Percentiles rank a stretch among this genome's conserved stretches.
These are phyloP conservation scores for Anneissia japonica DNA, from an alignment of 35 echinoderm and acorn worm genomes.

Conservation along the genomic window DNA sequence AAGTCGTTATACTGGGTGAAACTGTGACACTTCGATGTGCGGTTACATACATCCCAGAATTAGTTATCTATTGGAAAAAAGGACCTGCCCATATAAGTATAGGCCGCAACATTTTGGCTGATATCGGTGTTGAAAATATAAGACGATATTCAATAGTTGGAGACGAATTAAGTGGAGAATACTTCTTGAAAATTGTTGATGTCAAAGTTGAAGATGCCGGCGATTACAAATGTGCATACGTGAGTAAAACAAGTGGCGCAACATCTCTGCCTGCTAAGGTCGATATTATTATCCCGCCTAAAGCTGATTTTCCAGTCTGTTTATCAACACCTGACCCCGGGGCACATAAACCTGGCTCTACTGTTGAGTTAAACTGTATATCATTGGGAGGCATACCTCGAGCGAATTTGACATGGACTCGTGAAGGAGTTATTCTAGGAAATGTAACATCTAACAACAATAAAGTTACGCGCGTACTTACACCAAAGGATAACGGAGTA, in stretches of 20 bases:
- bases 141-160: background rate
- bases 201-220: constrained; percentile 28
- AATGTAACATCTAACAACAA: background rate
- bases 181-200: constrained; percentile 9
- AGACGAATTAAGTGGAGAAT: background rate
- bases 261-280: background rate
- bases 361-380: constrained; percentile 25
- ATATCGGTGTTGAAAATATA: background rate
- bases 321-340: background rate
- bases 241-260: background rate
- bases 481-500: constrained; percentile 7
- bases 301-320: constrained; percentile 11
- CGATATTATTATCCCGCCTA: background rate
- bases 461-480: background rate
- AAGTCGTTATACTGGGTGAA: background rate
- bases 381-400: constrained; percentile 11
- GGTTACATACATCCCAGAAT: background rate
- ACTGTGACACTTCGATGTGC: background rate
- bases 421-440: background rate
- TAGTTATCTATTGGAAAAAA: background rate
- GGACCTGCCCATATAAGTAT: background rate
- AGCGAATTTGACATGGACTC: constrained; percentile 5
- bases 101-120: background rate
- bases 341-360: background rate
- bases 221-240: constrained; percentile 6